Percentiles rank a stretch among this genome's conserved stretches.
These are phyloP conservation scores for Pristionchus japonicus DNA, from an alignment of 2,888 invertebrate species.

Conservation along the genomic window DNA sequence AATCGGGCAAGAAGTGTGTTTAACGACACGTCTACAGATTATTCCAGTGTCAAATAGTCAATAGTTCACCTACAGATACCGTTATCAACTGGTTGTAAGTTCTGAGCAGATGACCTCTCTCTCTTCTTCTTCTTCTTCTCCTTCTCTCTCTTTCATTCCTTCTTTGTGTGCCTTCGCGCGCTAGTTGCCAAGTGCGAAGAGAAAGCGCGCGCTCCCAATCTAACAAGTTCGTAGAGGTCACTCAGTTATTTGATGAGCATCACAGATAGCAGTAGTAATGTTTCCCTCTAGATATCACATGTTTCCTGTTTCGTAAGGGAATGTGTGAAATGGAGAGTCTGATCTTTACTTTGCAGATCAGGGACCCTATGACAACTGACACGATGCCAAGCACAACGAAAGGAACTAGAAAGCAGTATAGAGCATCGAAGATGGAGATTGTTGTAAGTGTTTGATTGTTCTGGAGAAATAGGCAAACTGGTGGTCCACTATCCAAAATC, in stretches of 20 bases:
- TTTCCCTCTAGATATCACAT: not conserved
- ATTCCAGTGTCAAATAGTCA: no score
- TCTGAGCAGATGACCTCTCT: not conserved
- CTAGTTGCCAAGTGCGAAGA: not conserved
- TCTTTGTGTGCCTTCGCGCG: slow-evolving; percentile 21
- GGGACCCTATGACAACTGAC: not conserved
- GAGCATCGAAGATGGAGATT: not conserved
- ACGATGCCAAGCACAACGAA: not conserved
- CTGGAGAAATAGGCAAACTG: no score
- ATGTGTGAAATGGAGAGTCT: not conserved
- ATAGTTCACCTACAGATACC: not conserved
- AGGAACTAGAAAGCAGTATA: not conserved
- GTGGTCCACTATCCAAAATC: no score
- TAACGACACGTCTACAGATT: no score
- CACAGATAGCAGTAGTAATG: not conserved
- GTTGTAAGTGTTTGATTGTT: not conserved
- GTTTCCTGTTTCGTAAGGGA: not conserved
- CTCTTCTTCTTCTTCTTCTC: not conserved
- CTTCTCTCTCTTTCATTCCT: not conserved
- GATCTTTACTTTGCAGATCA: not conserved
- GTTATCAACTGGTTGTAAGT: not conserved
- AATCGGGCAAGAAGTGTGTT: no score
- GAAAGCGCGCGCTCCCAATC: not conserved
- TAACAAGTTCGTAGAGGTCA: slow-evolving; percentile 20
- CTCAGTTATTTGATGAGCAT: not conserved